These are phyloP conservation scores for Mormyrus iriodes DNA, from an alignment of 2,113 vertebrate species.

Conservation along the genomic window DNA sequence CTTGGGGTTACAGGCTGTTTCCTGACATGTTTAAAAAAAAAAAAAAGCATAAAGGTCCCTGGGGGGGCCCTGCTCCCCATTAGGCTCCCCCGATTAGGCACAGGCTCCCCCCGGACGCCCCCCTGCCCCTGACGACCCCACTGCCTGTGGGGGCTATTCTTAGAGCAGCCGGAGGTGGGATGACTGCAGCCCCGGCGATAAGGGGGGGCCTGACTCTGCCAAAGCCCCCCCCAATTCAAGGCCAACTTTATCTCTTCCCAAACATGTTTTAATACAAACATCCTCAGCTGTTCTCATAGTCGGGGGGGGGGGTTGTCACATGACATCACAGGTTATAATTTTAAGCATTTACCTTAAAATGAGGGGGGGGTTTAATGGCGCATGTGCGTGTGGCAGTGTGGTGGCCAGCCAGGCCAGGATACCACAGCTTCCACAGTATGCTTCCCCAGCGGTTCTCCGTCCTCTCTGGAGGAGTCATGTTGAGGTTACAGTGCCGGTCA, in stretches of 20 bases:
- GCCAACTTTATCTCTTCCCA: not conserved
- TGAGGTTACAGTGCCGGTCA: not conserved
- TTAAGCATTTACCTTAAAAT: not conserved
- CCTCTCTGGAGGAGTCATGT: not conserved
- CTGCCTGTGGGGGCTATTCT: slow-evolving; percentile 2
- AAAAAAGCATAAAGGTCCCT: not conserved
- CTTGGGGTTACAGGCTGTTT: not conserved
- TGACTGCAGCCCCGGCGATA: not conserved
- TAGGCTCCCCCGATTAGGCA: not conserved
- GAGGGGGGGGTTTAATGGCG: not conserved
- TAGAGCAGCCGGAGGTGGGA: not conserved
- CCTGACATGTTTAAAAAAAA: not conserved
- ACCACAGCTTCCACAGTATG: not conserved
- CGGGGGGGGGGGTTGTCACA: not conserved
- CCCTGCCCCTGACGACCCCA: not conserved
- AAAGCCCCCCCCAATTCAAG: not conserved
- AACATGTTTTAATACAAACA: not conserved
- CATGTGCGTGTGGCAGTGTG: not conserved
- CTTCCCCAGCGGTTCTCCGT: not conserved
- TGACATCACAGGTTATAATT: not conserved
- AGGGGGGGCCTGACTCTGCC: not conserved
- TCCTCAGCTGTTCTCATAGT: not conserved
- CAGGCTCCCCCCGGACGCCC: not conserved
- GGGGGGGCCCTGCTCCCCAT: not conserved
- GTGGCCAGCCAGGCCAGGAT: not conserved